Conservation (phyloP, 2,797 vertebrate genomes). For the Knipowitschia caucasica region DNA sequence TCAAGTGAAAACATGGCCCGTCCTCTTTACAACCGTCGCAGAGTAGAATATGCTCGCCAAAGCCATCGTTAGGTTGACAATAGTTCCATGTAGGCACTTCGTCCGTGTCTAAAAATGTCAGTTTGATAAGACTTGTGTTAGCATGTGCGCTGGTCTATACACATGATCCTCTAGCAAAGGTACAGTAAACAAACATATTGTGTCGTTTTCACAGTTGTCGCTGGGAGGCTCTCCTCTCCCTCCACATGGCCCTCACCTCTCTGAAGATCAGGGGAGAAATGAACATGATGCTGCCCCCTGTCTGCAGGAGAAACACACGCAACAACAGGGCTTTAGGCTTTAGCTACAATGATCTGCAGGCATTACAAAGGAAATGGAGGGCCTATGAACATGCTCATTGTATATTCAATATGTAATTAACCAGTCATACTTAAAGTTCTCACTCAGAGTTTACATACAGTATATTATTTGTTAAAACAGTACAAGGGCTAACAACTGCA, state of each 20-base stretch:
- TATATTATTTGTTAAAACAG: too few species aligned
- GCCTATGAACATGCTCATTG: too few species aligned
- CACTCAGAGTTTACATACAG: too few species aligned
- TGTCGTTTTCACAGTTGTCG: constrained; percentile 70
- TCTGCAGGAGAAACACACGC: constrained; percentile 73
- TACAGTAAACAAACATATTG: too few species aligned
- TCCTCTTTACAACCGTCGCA: constrained; percentile 48
- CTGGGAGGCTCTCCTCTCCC: constrained; percentile 59
- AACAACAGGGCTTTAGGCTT: not conserved
- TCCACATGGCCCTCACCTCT: constrained; percentile 78
- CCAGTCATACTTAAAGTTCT: too few species aligned
- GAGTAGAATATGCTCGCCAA: constrained; percentile 44
- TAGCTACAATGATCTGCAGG: too few species aligned
- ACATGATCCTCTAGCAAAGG: too few species aligned
- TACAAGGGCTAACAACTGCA: too few species aligned
- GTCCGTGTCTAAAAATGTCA: not conserved
- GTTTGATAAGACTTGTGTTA: not conserved
- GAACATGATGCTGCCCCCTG: constrained; percentile 85
- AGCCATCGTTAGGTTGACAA: constrained; percentile 34
- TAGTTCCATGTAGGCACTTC: constrained; percentile 22
- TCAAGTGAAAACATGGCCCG: constrained; percentile 25
- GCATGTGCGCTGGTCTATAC: not conserved
- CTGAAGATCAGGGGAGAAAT: constrained; percentile 81
- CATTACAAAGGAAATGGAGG: too few species aligned
- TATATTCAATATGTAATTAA: too few species aligned